Evolutionary conservation across 2,797 vertebrate species (phyloP).

Genomic region (Notolabrus celidotus): DNA sequence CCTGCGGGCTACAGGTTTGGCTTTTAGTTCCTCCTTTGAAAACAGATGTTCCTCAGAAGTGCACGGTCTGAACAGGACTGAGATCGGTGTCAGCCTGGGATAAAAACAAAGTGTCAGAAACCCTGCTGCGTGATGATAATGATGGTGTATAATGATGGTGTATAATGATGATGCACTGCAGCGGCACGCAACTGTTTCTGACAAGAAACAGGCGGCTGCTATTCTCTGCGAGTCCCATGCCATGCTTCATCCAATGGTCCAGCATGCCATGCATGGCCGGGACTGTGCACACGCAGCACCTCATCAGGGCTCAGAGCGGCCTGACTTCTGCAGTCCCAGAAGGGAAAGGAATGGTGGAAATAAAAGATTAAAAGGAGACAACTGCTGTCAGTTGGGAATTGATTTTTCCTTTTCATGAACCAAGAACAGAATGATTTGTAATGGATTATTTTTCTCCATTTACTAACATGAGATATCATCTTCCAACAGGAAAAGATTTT

Average conservation of each 20-base stretch:
- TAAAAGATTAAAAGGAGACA: constrained; percentile 22
- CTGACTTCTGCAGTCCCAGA: constrained; percentile 41
- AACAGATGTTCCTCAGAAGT: constrained; percentile 79
- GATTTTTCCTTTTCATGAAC: constrained; percentile 30
- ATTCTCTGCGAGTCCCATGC: constrained; percentile 56
- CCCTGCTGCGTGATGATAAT: constrained; percentile 16
- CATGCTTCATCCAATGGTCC: constrained; percentile 63
- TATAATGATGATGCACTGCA: constrained; percentile 43
- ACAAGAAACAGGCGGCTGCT: constrained; percentile 52
- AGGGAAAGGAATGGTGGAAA: constrained; percentile 34
- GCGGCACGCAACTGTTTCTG: constrained; percentile 55
- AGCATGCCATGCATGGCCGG: constrained; percentile 80
- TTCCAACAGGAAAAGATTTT: constrained; percentile 78
- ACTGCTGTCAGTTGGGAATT: constrained; percentile 51
- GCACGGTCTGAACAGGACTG: constrained; percentile 69
- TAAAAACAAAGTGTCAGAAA: constrained; percentile 35
- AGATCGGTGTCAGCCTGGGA: constrained; percentile 48
- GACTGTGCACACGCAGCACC: constrained; percentile 76
- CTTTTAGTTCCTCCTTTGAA: constrained; percentile 35
- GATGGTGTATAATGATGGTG: constrained; percentile 27
- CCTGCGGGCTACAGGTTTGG: constrained; percentile 25
- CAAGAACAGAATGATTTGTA: constrained; percentile 24
- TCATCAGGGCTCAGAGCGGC: constrained; percentile 74
- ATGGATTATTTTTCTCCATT: constrained; percentile 54
- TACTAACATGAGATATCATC: constrained; percentile 80